phyloP scores from a whole-genome alignment of 2,113 vertebrate species.

The Lagopus muta region DNA sequence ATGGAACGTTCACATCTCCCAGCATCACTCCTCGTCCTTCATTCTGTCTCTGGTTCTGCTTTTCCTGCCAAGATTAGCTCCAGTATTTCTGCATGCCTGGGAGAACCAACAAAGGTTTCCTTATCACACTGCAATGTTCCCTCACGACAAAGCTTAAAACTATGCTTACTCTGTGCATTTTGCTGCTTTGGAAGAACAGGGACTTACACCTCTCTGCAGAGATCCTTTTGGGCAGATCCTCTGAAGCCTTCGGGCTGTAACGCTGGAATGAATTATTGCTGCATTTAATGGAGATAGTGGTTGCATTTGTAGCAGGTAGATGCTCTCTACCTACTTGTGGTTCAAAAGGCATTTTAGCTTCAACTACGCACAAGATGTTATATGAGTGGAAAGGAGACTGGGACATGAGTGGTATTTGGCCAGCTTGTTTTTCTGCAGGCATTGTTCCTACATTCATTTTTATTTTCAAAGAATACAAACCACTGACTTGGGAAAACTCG shows the following conservation, averaged over 20 bases:
- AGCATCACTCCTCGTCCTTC: fast-evolving
- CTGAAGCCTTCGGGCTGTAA: not conserved
- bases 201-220: not conserved
- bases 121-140: slow-evolving; percentile 6
- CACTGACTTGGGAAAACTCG: not conserved
- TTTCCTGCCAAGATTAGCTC: slow-evolving; percentile 20
- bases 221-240: not conserved
- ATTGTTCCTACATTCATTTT: not conserved
- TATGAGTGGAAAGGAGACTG: not conserved
- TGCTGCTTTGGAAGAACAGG: not conserved
- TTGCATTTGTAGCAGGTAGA: not conserved
- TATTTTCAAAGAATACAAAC: not conserved
- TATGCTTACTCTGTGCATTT: slow-evolving; percentile 22
- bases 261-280: not conserved
- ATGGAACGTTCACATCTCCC: not conserved
- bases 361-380: not conserved
- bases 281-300: not conserved
- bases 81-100: not conserved
- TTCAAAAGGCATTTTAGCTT: not conserved
- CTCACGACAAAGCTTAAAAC: slow-evolving; percentile 25
- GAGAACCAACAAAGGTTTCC: slow-evolving; percentile 29
- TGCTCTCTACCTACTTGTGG: not conserved
- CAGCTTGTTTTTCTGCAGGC: not conserved
- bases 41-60: not conserved
- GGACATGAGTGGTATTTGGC: not conserved